A percentile compares a stretch with the other conserved stretches of the same genome.
Evolutionary conservation across 23 tunicate genomes (phyloP).

Genomic region (Ascidia mentula): DNA sequence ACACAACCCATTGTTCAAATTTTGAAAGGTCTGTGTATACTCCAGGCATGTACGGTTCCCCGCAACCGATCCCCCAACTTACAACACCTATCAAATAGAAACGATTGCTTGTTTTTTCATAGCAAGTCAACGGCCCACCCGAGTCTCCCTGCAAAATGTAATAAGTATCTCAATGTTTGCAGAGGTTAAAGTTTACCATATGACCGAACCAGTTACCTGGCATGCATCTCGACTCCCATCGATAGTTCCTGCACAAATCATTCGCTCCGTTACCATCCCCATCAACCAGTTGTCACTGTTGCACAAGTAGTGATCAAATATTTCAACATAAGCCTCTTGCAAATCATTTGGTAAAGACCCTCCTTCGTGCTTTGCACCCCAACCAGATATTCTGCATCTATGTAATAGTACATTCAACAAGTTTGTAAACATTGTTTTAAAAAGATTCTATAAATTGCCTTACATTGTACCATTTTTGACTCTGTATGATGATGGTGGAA

Average conservation of each 20-base stretch:
- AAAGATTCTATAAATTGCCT: too few relatives aligned
- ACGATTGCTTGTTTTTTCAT: not conserved
- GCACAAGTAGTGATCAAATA: slow-evolving; percentile 48
- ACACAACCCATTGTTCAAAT: slow-evolving; percentile 40
- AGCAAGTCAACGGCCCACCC: slow-evolving; percentile 91
- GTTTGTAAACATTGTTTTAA: not conserved
- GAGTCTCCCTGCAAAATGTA: slow-evolving; percentile 72
- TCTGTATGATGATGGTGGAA: slow-evolving; percentile 29
- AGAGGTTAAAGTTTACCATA: not conserved
- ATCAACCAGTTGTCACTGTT: slow-evolving; percentile 68
- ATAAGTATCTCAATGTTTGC: not conserved
- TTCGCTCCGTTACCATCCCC: slow-evolving; percentile 50
- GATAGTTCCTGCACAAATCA: slow-evolving; percentile 81
- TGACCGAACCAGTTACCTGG: slow-evolving; percentile 31
- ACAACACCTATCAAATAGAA: slow-evolving; percentile 63
- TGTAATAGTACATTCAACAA: not conserved
- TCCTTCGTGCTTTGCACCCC: slow-evolving; percentile 72
- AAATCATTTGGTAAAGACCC: slow-evolving; percentile 18
- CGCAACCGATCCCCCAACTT: slow-evolving; percentile 99
- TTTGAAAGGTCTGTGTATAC: slow-evolving; percentile 65
- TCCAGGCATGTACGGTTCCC: slow-evolving; percentile 83
- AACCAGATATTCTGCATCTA: slow-evolving; percentile 74
- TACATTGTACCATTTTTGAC: slow-evolving; percentile 11
- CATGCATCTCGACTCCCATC: slow-evolving; percentile 87
- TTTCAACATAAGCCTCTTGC: slow-evolving; percentile 38